Evolutionary conservation across 2,113 vertebrate genomes (phyloP).

Genomic region (Pampusana beccarii): DNA sequence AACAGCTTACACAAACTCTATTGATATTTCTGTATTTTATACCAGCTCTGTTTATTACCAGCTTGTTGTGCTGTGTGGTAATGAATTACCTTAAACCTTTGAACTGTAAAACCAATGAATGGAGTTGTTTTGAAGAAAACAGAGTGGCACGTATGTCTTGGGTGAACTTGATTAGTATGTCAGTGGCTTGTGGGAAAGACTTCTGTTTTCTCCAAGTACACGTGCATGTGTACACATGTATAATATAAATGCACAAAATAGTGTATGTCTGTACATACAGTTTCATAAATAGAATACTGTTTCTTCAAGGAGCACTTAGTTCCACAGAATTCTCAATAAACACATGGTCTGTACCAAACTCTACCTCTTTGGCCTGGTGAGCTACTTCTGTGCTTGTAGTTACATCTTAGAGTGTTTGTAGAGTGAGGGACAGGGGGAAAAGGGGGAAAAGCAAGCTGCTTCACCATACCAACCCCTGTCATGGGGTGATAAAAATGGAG

Average conservation of each 20-base stretch:
- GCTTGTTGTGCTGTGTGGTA: neutral
- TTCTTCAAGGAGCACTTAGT: neutral
- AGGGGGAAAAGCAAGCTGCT: neutral
- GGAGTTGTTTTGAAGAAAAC: neutral
- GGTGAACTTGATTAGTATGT: neutral
- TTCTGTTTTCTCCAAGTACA: neutral
- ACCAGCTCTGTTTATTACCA: neutral
- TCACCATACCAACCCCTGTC: neutral
- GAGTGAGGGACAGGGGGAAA: accelerated
- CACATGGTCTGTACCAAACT: neutral
- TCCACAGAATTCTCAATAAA: neutral
- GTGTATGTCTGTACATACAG: neutral
- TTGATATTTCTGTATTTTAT: neutral
- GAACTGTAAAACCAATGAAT: neutral
- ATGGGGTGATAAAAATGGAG: neutral
- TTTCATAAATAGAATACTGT: neutral
- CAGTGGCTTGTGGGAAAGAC: neutral
- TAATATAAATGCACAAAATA: neutral
- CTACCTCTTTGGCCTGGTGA: neutral
- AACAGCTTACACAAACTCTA: neutral
- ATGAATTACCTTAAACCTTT: neutral
- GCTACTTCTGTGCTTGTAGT: neutral
- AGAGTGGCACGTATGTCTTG: accelerated
- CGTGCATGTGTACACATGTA: accelerated
- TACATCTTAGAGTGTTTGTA: neutral